Conservation (phyloP, 2,113 vertebrate genomes). For the Esox niger region DNA sequence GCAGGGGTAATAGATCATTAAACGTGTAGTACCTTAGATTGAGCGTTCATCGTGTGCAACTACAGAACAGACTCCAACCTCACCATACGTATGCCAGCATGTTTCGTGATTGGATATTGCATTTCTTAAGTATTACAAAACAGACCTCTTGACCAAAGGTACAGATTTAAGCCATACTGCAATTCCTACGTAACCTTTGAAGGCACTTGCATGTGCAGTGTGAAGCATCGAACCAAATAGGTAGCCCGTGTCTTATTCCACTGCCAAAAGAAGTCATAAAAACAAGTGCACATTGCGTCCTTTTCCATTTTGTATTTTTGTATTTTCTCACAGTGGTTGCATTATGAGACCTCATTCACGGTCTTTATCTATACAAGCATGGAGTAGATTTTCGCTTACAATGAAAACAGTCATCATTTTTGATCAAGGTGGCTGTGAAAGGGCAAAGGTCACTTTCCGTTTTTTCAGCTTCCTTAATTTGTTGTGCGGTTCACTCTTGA, state of each 20-base stretch:
- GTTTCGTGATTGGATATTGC: neutral
- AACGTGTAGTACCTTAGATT: neutral
- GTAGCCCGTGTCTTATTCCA: neutral
- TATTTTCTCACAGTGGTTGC: neutral
- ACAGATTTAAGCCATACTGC: neutral
- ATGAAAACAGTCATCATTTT: neutral
- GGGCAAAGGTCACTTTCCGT: neutral
- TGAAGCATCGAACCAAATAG: neutral
- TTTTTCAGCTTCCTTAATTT: neutral
- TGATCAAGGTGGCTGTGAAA: neutral
- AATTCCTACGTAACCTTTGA: neutral
- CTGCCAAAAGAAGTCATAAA: neutral
- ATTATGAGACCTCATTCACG: neutral
- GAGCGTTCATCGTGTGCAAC: constrained; percentile 6
- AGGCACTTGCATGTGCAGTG: neutral
- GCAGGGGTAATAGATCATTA: neutral
- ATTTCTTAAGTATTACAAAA: neutral
- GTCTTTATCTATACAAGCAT: neutral
- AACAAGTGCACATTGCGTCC: neutral
- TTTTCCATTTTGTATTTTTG: too few species aligned
- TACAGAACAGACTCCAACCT: neutral
- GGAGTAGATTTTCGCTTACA: neutral
- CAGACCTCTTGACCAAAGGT: neutral
- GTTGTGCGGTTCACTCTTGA: neutral
- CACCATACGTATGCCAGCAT: neutral